These are phyloP conservation scores for Ptychochromis oligacanthus DNA, from an alignment of 2,113 vertebrate genomes.

Conservation along the genomic window DNA sequence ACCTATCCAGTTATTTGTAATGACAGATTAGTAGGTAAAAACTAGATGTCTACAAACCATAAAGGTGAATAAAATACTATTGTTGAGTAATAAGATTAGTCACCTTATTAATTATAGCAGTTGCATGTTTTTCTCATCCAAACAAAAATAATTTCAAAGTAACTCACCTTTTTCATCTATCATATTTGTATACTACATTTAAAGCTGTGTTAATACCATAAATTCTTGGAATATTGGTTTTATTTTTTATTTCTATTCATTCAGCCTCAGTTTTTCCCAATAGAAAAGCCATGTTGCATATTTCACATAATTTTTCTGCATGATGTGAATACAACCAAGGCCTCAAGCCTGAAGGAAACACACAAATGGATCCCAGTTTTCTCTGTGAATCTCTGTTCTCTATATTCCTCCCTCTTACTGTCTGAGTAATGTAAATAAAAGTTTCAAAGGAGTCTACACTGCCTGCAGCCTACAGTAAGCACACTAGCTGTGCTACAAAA, in stretches of 20 bases:
- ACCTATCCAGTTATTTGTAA: constrained; percentile 1
- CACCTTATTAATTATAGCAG: not conserved
- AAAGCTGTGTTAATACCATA: not conserved
- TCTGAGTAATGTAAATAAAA: constrained; percentile 22
- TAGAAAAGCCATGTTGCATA: not conserved
- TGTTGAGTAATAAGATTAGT: not conserved
- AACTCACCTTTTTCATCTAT: not conserved
- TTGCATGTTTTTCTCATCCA: not conserved
- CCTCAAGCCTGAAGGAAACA: constrained; percentile 3
- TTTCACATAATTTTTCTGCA: not conserved
- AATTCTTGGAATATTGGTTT: not conserved
- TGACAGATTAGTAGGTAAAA: not conserved
- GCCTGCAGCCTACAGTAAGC: not conserved
- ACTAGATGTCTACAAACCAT: rapidly evolving
- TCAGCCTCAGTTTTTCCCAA: not conserved
- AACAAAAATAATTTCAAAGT: not conserved
- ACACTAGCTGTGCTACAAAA: not conserved
- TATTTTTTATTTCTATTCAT: not conserved
- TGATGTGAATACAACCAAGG: not conserved
- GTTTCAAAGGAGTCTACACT: constrained; percentile 6
- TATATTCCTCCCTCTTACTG: not conserved
- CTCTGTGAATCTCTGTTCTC: not conserved
- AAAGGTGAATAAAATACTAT: not conserved
- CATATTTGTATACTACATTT: not conserved
- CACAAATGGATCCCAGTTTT: constrained; percentile 19